Percentiles rank a stretch among this genome's conserved stretches.
Conservation (phyloP, 2,113 vertebrate genomes). For the Carassius gibelio region DNA sequence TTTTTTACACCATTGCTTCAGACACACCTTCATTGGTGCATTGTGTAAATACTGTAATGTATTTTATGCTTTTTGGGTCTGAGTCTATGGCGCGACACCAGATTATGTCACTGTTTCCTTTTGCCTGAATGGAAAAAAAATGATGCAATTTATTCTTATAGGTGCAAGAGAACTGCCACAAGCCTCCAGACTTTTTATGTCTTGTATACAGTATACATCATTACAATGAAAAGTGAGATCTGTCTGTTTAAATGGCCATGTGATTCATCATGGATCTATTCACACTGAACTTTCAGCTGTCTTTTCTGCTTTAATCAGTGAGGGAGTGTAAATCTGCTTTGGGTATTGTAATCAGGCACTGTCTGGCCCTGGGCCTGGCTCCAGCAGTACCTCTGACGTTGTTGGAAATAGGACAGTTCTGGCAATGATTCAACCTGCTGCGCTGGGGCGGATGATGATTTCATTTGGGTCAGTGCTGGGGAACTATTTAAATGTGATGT, state of each 20-base stretch:
- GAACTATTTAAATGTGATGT: background rate
- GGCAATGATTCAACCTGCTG: slow-evolving; percentile 1
- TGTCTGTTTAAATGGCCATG: background rate
- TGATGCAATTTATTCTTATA: background rate
- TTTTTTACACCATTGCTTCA: background rate
- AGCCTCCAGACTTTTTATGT: background rate
- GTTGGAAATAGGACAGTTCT: slow-evolving; percentile 16
- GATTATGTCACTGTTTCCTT: background rate
- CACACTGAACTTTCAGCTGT: background rate
- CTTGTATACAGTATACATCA: background rate
- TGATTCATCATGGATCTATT: slow-evolving; percentile 16
- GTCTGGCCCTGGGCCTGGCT: background rate
- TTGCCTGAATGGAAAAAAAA: background rate
- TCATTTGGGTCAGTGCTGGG: too few relatives aligned
- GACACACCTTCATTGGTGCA: background rate
- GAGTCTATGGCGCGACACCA: too few relatives aligned
- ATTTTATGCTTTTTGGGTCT: background rate
- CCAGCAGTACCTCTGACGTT: slow-evolving; percentile 5
- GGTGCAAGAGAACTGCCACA: background rate
- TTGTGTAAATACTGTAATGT: background rate
- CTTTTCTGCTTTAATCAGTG: background rate
- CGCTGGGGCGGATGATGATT: background rate
- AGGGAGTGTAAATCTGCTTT: background rate
- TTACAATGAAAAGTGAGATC: background rate
- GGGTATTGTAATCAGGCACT: slow-evolving; percentile 17